Conservation (phyloP, 1,140 invertebrate genomes). For the Philotrypesis tridentata region DNA sequence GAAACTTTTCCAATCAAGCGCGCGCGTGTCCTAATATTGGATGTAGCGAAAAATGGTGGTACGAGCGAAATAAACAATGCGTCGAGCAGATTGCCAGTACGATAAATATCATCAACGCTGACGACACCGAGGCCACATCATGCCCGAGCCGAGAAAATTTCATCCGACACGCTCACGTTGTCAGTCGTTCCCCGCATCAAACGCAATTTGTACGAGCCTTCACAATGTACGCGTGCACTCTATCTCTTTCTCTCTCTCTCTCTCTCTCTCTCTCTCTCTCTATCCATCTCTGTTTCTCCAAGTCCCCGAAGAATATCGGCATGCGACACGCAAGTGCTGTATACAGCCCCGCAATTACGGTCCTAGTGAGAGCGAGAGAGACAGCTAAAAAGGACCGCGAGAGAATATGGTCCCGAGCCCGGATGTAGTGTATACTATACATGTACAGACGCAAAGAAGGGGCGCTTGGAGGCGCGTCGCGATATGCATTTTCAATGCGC, state of each 20-base stretch:
- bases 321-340: neutral
- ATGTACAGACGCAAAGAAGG: neutral
- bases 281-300: neutral
- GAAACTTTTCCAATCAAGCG: too few species aligned
- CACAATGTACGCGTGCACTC: neutral
- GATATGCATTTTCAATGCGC: constrained; percentile 44
- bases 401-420: neutral
- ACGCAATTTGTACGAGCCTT: constrained; percentile 17
- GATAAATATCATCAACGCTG: neutral
- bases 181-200: neutral
- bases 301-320: constrained; percentile 28
- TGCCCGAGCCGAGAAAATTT: neutral
- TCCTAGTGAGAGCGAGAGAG: neutral
- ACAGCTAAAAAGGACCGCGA: constrained; percentile 7
- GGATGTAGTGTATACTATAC: neutral
- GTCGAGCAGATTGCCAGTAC: neutral
- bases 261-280: too few species aligned
- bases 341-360: constrained; percentile 26
- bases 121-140: neutral
- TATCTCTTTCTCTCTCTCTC: neutral
- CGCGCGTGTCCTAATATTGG: too few species aligned
- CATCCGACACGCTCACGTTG: neutral
- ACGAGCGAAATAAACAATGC: too few species aligned
- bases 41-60: too few species aligned
- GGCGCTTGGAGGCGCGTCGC: constrained; percentile 11